A percentile compares a stretch with the other conserved stretches of the same genome.
Conservation (phyloP, 2,888 invertebrate species). For the Crossocerus cetratus region DNA sequence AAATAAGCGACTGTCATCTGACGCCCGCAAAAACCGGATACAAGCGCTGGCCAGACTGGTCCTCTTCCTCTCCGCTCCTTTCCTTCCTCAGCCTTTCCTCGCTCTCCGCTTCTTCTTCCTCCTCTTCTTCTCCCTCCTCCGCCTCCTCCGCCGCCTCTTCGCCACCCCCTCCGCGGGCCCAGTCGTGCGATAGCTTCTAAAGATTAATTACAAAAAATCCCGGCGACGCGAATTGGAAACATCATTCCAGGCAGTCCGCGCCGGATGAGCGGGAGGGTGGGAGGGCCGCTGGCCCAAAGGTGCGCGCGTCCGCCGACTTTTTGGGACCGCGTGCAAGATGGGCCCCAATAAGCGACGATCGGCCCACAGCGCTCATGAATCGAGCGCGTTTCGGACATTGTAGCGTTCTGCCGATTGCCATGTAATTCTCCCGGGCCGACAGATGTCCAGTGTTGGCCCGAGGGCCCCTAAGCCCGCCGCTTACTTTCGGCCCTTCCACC, state of each 20-base stretch:
- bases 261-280: constrained; percentile 6
- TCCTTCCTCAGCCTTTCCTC: neutral
- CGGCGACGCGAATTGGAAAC: constrained; percentile 72
- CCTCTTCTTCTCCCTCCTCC: neutral
- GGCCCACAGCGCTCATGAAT: constrained; percentile 13
- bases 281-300: constrained; percentile 17
- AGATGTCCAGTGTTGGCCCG: neutral
- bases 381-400: neutral
- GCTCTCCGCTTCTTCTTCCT: constrained; percentile 21
- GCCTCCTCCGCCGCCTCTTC: neutral
- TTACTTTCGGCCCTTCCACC: no score
- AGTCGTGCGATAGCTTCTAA: constrained; percentile 23
- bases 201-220: constrained; percentile 76
- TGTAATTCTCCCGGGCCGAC: neutral
- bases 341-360: constrained; percentile 51
- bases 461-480: no score
- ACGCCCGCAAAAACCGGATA: constrained; percentile 76
- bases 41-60: constrained; percentile 70
- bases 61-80: constrained; percentile 31
- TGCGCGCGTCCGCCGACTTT: constrained; percentile 27
- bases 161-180: constrained; percentile 6
- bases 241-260: constrained; percentile 68
- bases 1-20: constrained; percentile 77
- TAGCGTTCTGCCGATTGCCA: neutral
- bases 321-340: constrained; percentile 47